Base-by-base conservation (phyloP, 2,797 vertebrate genomes). In the Loriculus beryllinus region DNA sequence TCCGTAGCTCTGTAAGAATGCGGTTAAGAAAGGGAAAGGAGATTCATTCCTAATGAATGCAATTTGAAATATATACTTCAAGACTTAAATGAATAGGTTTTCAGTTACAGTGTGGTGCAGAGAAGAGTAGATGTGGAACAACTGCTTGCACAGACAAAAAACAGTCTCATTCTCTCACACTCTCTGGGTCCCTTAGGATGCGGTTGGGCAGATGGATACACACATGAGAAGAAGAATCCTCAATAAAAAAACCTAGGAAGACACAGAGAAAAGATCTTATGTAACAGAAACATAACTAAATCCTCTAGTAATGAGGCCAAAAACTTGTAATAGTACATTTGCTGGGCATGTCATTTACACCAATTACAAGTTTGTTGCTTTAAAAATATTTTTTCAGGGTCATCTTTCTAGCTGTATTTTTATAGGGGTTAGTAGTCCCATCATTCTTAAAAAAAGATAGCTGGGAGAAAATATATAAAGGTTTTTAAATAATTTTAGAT, bases 151-250 rank as follows among this genome's bases (percentile, higher is more conserved):
- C 37, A 96, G 83, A 95, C 81, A 72, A 92, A 96, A 95, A 92
- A 86, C 86, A 97, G 81, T 18, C 63, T 95, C 52, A 72, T 54
- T 93, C 86, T 86, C 92, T 93, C 78, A 69, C 40, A 93, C 51
- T 92, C 84, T 26, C 86, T 93, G 92, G 97, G 97, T 97, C 97
- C 97, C 97, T 96, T 97, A 97, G 97, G 97, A 97, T 97, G 93
- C 88, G 3, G 86, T 86, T 97, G 97, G 96, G 83, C 96, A 96
- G 96, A 97, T 97, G 97, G 96, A 97, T 97, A 62, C 60, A 96
- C 65, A 89, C 72, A 96, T 94, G 78, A 86, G 68, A 72, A 87
- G 78, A 95, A 78, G 77, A 94, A 87, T 86, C 84, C 56, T 92
- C 67, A 51, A 86, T 12, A 68, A 48, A 83, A 86, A 78, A 5